Conservation (phyloP, 1,140 invertebrate species). For the Nixonia krombeini region DNA sequence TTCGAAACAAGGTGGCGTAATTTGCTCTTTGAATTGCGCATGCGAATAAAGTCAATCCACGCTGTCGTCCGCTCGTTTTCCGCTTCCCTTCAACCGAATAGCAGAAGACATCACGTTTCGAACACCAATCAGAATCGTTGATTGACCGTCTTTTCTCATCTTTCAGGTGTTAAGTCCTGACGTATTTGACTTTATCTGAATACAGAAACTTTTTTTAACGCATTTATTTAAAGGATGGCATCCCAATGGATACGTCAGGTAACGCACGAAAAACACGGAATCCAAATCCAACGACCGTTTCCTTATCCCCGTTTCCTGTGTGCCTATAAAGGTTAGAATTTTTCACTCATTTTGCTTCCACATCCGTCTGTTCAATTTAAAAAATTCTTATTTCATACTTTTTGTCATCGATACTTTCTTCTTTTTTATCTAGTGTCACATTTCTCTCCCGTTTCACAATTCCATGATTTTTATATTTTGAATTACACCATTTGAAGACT, state of each 20-base stretch:
- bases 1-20: too few relatives aligned
- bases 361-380: slow-evolving; percentile 27
- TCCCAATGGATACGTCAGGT: slow-evolving; percentile 66
- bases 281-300: slow-evolving; percentile 1
- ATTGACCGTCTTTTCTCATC: slow-evolving; percentile 40
- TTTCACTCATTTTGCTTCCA: slow-evolving; percentile 19
- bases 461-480: slow-evolving; percentile 6
- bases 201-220: slow-evolving; percentile 37
- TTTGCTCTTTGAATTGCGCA: neutral
- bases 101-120: slow-evolving; percentile 48
- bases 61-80: slow-evolving; percentile 37
- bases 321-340: slow-evolving; percentile 57
- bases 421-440: neutral
- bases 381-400: slow-evolving; percentile 23
- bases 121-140: slow-evolving; percentile 41
- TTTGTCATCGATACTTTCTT: neutral
- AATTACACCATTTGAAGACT: slow-evolving; percentile 16
- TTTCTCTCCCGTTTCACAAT: slow-evolving; percentile 7
- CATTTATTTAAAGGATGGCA: slow-evolving; percentile 60
- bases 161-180: slow-evolving; percentile 45
- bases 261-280: slow-evolving; percentile 49
- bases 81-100: slow-evolving; percentile 30
- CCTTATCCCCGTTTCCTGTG: slow-evolving; percentile 22
- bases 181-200: slow-evolving; percentile 38
- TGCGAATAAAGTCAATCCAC: neutral